A percentile compares a stretch with the other conserved stretches of the same genome.
Conservation (phyloP, 2,113 vertebrate species). For the Lepus timidus region DNA sequence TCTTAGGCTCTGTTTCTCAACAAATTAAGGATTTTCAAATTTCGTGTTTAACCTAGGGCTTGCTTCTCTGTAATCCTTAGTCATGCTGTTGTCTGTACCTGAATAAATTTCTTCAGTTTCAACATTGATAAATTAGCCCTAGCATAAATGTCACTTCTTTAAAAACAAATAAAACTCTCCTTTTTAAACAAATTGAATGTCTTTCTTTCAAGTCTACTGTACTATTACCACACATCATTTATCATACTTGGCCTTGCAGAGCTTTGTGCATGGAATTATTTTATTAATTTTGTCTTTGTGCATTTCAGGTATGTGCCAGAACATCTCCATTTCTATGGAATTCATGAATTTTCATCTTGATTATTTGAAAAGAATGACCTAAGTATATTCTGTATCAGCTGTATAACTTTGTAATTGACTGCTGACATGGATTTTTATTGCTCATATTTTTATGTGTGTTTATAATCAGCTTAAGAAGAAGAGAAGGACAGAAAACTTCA, state of each 20-base stretch:
- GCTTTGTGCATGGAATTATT: not conserved
- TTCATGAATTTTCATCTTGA: not conserved
- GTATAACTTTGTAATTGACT: not conserved
- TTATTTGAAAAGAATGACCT: not conserved
- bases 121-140: constrained; percentile 1
- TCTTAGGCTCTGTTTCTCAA: not conserved
- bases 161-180: not conserved
- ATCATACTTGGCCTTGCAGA: constrained; percentile 58
- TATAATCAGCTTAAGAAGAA: not conserved
- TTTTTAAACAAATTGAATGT: constrained; percentile 50
- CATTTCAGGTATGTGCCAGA: not conserved
- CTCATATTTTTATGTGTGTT: not conserved
- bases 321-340: not conserved
- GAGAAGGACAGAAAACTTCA: not conserved
- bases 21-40: not conserved
- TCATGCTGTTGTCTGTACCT: not conserved
- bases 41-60: not conserved
- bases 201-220: constrained; percentile 16
- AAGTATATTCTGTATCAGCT: not conserved
- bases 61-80: constrained; percentile 22
- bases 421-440: not conserved
- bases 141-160: constrained; percentile 37
- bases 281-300: not conserved
- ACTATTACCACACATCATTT: constrained; percentile 47
- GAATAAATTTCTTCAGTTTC: constrained; percentile 43